Conservation (phyloP, 1,140 invertebrate genomes). For the Holcopasites calliopsidis region DNA sequence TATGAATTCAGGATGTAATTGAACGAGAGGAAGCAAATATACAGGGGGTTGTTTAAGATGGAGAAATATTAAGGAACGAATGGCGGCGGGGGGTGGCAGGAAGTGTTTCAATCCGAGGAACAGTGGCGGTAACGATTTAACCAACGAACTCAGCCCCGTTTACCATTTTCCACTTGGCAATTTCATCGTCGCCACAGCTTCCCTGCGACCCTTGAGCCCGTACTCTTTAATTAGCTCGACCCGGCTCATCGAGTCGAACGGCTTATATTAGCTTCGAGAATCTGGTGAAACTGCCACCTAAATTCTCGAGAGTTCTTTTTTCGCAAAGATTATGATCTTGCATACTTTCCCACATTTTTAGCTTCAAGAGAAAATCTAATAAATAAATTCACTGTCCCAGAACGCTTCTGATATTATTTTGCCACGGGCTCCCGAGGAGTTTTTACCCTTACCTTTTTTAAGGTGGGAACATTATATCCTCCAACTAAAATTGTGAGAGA, state of each 20-base stretch:
- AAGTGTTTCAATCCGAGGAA: constrained; percentile 50
- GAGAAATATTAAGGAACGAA: neutral
- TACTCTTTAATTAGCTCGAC: constrained; percentile 60
- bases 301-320: neutral
- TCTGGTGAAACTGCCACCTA: neutral
- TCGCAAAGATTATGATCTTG: no score
- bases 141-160: constrained; percentile 33
- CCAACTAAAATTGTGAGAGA: no score
- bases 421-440: no score
- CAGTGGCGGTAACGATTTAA: neutral
- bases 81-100: no score
- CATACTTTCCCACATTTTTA: no score
- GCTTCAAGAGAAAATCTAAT: no score
- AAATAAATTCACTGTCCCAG: no score
- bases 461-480: no score
- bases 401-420: no score
- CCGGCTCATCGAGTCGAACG: constrained; percentile 24
- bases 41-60: neutral
- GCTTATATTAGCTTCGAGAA: constrained; percentile 38
- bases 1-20: neutral
- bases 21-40: neutral
- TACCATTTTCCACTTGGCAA: constrained; percentile 49
- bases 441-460: no score
- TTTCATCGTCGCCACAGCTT: constrained; percentile 37
- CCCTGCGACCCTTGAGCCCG: constrained; percentile 6